Evolutionary conservation across 2,113 vertebrate genomes (phyloP).

Genomic region (Pomatorhinus ruficollis): DNA sequence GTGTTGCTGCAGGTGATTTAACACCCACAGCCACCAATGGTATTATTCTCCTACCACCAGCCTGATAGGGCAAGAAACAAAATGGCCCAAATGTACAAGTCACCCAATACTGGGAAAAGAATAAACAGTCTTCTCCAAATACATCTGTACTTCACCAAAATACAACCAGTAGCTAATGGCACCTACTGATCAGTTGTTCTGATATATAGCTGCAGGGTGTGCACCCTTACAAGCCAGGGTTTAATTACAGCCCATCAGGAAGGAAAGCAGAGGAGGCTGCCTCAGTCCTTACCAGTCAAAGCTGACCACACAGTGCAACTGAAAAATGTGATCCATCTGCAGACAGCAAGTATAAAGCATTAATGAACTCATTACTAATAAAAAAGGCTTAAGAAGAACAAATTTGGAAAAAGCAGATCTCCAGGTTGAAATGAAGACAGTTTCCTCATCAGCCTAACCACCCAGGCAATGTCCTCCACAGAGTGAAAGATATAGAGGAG

Average conservation of each 20-base stretch:
- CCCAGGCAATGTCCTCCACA: background rate
- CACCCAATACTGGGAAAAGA: background rate
- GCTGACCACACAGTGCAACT: background rate
- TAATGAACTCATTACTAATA: background rate
- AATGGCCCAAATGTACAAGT: conserved; percentile 37
- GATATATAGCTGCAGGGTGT: background rate
- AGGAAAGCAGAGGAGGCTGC: background rate
- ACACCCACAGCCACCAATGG: background rate
- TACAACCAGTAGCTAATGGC: background rate
- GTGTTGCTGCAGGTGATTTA: background rate
- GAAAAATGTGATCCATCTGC: background rate
- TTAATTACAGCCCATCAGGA: conserved; percentile 22
- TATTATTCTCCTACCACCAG: background rate
- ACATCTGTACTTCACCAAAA: background rate
- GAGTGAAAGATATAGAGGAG: background rate
- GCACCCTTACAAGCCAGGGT: background rate
- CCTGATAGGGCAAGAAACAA: conserved; percentile 28
- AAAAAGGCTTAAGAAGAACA: background rate
- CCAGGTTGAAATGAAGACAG: background rate
- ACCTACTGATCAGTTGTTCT: background rate
- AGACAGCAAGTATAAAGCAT: background rate
- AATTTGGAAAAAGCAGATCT: background rate
- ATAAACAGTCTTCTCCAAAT: background rate
- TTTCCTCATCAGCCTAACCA: background rate
- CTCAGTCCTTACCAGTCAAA: background rate